Base-by-base conservation (phyloP, 2,113 vertebrate species). In the Hymenochirus boettgeri region DNA sequence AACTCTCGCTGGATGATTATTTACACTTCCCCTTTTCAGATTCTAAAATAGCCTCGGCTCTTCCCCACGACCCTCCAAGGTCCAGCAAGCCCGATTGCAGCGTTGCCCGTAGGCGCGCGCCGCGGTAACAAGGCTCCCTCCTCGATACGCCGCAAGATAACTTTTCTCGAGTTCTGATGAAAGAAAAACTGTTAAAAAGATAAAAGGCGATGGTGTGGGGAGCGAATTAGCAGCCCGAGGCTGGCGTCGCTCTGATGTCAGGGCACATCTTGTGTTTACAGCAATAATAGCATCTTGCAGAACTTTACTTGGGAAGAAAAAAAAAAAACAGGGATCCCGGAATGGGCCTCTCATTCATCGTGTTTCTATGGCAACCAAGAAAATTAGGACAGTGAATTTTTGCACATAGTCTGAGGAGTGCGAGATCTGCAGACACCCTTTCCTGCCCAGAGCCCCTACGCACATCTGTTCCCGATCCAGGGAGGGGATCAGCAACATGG, bases 211-310 rank as follows among this genome's bases (percentile, higher is more conserved):
- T 24, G 6, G 27, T n/a, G n/a, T n/a, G 17, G 22, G 19, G 22
- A 12, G 53, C 19, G 9, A 33, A 35, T 21, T 21, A 35, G 23
- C 37, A 22, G 6, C 2, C 31, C 3, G 27, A 42, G 17, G 26
- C 25, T 13, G n/a, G 63, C 23, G 7, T 53, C 54, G 13, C 15
- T 18, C 17, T 42, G 53, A 57, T 35, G 63, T 21, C 26, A 66
- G 35, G 27, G 35, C 48, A 57, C 31, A 52, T 67, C 64, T 67
- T 52, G 8, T 52, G 47, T 59, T 22, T 39, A 11, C 22, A 22
- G 56, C 56, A 67, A 59, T 67, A 67, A 67, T 42, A 57, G 52
- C 19, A 59, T 67, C 64, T 59, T 67, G 64, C 56, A 67, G 22
- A 59, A 48, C 46, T 67, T 67, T 42, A 59, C 64, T 59, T 29